These are phyloP conservation scores for Siniperca obscura DNA, from an alignment of 2,797 vertebrate species.

Conservation along the genomic window DNA sequence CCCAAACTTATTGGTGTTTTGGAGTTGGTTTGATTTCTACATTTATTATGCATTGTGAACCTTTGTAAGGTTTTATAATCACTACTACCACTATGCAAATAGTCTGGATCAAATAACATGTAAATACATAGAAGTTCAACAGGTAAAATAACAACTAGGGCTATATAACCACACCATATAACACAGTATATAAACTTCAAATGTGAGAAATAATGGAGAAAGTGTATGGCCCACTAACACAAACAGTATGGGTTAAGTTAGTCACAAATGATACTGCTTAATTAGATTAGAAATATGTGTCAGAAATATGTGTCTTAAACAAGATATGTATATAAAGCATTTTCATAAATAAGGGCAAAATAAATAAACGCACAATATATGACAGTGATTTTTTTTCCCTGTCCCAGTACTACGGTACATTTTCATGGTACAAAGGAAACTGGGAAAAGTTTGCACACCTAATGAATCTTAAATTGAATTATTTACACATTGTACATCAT, in stretches of 20 bases:
- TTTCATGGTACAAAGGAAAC: not conserved
- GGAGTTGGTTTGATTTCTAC: not conserved
- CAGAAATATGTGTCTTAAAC: not conserved
- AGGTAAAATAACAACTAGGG: not conserved
- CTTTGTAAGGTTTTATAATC: not conserved
- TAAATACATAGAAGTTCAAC: not conserved
- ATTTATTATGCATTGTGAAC: not conserved
- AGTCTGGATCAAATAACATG: not conserved
- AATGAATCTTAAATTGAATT: not conserved
- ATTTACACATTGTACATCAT: not conserved
- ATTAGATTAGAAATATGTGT: not conserved
- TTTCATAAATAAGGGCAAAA: not conserved
- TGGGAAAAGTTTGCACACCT: not conserved
- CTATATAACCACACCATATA: not conserved
- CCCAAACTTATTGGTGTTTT: not conserved
- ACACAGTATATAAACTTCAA: not conserved
- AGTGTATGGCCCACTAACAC: no score
- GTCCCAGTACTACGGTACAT: not conserved
- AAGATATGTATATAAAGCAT: not conserved
- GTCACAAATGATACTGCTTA: not conserved
- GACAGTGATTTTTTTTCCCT: not conserved
- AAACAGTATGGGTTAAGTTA: not conserved
- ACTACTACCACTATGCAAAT: not conserved
- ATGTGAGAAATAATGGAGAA: not conserved
- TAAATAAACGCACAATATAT: not conserved